Base-by-base conservation (phyloP, 2,113 vertebrate genomes). In the Pseudorhombus dupliciocellatus region DNA sequence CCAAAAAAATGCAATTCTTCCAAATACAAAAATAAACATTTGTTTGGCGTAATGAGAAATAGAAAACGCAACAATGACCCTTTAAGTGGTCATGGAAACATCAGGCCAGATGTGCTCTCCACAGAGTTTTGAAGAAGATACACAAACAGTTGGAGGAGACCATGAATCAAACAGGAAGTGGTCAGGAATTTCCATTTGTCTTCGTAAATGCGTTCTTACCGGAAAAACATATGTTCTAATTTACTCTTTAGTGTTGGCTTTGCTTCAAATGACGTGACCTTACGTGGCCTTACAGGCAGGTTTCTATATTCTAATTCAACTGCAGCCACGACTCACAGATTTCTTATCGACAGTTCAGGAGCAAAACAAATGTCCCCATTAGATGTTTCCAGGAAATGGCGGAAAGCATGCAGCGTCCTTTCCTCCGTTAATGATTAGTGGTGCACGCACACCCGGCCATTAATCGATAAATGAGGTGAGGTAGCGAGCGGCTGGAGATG, bases 391-490 rank as follows among this genome's bases (percentile, higher is more conserved):
- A 73, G 16, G 21, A 25, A 37, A 30, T 20, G 16, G 21, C 60
- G 2, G 50, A 57, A 53, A 52, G 50, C 54, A 71, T 46, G 26
- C 70, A 21, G 73, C 59, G 56, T 22, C 16, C 26, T 37, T 70
- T 53, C n/a, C 70, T 66, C 60, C 28, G 55, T 73, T 76, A 77
- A 84, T 75, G 64, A 82, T 59, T 78, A 7, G 60, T 18, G 64
- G 60, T 18, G 5, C 58, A 62, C 7, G 46, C 9, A 62, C 57
- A 26, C 48, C 44, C 0, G 54, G 25, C 30, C 68, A 70, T 42
- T 77, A 68, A 75, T 81, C 83, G 48, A 65, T 57, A 55, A 79
- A 70, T 58, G 57, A 77, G 69, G 56, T 79, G 78, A 87, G 70
- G 77, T 28, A 73, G 68, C 46, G 58, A 48, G 78, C 53, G 48